Percentiles rank a stretch among this genome's conserved stretches.
These are phyloP conservation scores for Phymatocera aterrima DNA, from an alignment of 2,888 invertebrate genomes.

Conservation along the genomic window DNA sequence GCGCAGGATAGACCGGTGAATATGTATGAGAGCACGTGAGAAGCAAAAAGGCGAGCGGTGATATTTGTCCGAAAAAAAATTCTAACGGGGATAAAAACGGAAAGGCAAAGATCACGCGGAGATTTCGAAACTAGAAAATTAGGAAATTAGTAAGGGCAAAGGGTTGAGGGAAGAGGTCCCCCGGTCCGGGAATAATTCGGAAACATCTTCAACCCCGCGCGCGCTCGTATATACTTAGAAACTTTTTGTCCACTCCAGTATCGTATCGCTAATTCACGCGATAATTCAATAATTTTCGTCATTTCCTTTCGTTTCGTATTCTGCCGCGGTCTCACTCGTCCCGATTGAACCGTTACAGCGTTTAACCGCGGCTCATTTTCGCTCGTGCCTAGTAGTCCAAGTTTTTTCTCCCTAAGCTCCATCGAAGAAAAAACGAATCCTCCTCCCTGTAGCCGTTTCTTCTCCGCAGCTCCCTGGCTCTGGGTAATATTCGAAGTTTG, in stretches of 20 bases:
- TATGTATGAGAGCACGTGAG: no score
- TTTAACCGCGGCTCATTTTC: constrained; percentile 24
- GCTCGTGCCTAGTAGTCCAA: constrained; percentile 35
- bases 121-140: constrained; percentile 9
- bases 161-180: no score
- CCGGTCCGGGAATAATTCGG: no score
- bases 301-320: background rate
- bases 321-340: constrained; percentile 11
- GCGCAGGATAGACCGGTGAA: no score
- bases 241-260: no score
- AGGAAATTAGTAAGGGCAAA: background rate
- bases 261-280: no score
- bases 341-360: background rate
- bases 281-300: no score
- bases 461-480: constrained; percentile 54
- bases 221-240: no score
- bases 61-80: constrained; percentile 21
- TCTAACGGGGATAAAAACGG: background rate
- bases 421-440: no score
- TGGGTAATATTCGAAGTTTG: constrained; percentile 50
- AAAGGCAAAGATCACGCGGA: background rate
- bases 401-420: background rate
- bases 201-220: no score
- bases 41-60: background rate
- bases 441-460: constrained; percentile 42